Evolutionary conservation across 1,140 invertebrate genomes (phyloP), one percentile per base, ranked within the genome.

Genomic region (Bombus impatiens): DNA sequence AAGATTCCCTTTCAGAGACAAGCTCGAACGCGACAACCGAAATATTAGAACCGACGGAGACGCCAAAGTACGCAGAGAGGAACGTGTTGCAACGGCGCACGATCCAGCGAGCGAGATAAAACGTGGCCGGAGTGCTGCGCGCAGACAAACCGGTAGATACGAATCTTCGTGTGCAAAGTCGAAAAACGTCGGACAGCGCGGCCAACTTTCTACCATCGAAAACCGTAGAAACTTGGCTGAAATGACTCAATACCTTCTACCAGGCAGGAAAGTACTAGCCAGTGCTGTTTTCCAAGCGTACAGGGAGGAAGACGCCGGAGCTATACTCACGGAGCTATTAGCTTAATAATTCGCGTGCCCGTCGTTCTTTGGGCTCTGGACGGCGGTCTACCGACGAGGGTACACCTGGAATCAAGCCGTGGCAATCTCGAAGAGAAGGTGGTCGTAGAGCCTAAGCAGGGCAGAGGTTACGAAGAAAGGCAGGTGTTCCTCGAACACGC

Each of bases 331-430:
- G 68, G 68, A 12, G 65, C 83, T 84, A 84, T 88, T 90, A 82
- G 83, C 72, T 88, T 76, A 81, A 82, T 75, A 82, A 88, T 90
- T 90, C 87, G 86, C 89, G 89, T 90, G 89, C 77, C 78, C 71
- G 32, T 25, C 65, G 82, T 77, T 78, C 84, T 47, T 82, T 76
- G 44, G 67, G 47, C 77, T 85, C 35, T 15, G 44, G 18, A 71
- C 25, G 78, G 28, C 32, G 32, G 18, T 53, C 6, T 53, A 53
- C 47, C 6, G 18, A 53, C 47, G 47, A 53, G 47, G 47, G 18
- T 53, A 53, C 47, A 65, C 79, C 80, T 86, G 59, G 77, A 85
- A 90, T 90, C 89, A 82, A 86, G 86, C 67, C 59, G 70, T 62
- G 75, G 65, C 78, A 85, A 89, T 88, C 88, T 87, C 62, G 32